phyloP scores from a whole-genome alignment of 1,140 invertebrate species.

The Fragariocoptes setiger region DNA sequence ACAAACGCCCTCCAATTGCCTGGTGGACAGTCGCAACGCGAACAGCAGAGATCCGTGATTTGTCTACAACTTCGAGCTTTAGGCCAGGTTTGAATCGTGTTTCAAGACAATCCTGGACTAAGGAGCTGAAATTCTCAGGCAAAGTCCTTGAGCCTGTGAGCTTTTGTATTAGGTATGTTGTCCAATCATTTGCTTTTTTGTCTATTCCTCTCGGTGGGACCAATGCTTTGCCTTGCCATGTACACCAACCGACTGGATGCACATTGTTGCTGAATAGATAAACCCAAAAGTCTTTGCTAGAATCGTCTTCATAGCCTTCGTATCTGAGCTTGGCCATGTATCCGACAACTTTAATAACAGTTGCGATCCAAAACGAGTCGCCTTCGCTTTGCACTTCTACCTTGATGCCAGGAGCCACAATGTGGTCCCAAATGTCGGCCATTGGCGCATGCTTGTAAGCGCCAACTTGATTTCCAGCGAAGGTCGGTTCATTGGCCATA shows the following conservation, averaged over 20 bases:
- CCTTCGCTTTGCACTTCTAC: conserved; percentile 75
- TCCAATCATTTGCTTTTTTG: conserved; percentile 77
- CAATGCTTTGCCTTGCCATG: conserved; percentile 61
- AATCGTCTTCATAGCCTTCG: conserved; percentile 64
- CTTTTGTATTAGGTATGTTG: conserved; percentile 59
- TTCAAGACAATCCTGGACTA: conserved; percentile 5
- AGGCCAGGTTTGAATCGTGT: conserved; percentile 26
- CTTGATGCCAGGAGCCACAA: conserved; percentile 59
- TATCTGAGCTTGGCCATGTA: conserved; percentile 72
- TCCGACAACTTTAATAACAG: conserved; percentile 49
- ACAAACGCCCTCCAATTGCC: conserved; percentile 60
- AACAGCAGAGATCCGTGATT: conserved; percentile 64
- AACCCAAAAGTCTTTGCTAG: conserved; percentile 72
- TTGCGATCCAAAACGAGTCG: conserved; percentile 55
- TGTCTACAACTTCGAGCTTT: conserved; percentile 72
- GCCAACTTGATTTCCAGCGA: conserved; percentile 51
- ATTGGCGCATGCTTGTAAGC: conserved; percentile 66
- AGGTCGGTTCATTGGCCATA: conserved; percentile 32
- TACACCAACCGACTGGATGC: conserved; percentile 86
- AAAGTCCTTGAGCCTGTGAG: conserved; percentile 68
- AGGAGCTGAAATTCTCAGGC: conserved; percentile 50
- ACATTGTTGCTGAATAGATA: conserved; percentile 58
- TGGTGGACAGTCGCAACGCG: conserved; percentile 58
- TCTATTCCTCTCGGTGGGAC: conserved; percentile 53
- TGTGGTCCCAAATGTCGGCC: conserved; percentile 65